These are phyloP conservation scores for Physocephala rufipes DNA, from an alignment of 2,888 invertebrate species.

Conservation along the genomic window DNA sequence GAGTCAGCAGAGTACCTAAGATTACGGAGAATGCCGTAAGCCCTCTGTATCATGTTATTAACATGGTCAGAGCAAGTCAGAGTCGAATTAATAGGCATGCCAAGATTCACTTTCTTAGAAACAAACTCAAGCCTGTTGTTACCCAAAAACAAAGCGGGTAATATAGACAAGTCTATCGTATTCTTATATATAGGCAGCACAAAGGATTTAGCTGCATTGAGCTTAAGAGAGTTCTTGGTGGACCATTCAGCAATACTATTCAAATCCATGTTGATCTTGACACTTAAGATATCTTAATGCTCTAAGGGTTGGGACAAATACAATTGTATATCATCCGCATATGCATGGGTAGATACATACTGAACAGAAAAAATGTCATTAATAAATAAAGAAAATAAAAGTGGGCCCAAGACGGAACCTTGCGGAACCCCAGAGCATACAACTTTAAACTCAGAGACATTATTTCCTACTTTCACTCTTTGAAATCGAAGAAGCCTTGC, in stretches of 20 bases:
- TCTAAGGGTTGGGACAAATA: too few species aligned
- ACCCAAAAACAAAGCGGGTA: neutral
- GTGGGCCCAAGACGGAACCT: too few species aligned
- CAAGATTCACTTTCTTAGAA: neutral
- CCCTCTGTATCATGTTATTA: neutral
- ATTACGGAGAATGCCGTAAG: too few species aligned
- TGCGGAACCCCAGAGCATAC: neutral
- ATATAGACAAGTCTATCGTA: neutral
- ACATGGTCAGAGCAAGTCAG: neutral
- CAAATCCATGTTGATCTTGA: neutral
- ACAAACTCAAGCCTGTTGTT: neutral
- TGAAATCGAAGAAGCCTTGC: neutral
- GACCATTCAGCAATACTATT: neutral
- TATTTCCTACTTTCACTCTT: neutral
- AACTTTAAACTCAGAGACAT: neutral
- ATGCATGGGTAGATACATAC: too few species aligned
- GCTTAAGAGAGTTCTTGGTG: neutral
- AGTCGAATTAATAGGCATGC: neutral
- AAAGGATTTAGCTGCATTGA: neutral
- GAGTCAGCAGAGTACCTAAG: neutral
- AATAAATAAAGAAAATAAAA: too few species aligned
- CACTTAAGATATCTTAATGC: too few species aligned
- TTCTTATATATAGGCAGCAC: neutral
- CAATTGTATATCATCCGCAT: too few species aligned
- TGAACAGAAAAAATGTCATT: too few species aligned